Base-by-base conservation (phyloP, 2,113 vertebrate species). In the Ornithorhynchus anatinus region DNA sequence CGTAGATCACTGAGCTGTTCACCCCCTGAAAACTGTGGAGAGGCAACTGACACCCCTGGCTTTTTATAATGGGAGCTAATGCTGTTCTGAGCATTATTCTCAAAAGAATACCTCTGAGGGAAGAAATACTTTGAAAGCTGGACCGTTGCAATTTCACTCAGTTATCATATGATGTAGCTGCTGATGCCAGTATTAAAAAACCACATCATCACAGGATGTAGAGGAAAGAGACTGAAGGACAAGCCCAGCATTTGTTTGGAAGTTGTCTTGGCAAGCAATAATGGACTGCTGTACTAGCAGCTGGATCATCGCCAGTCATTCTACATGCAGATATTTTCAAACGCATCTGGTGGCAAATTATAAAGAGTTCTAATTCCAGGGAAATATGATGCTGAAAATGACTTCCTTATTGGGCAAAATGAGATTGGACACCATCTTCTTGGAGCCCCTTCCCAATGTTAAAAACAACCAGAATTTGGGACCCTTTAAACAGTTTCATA, bases 191-290 rank as follows among this genome's bases (percentile, higher is more conserved):
- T 77, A 75, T 80, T 60, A 74, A 72, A 69, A 79, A 82, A 57
- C 12, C 36, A 73, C 53, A 77, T 77, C 87, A 85, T 86, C 72
- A 85, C 85, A 74, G 66, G 69, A 81, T 86, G 89, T 67, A 43
- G 51, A 60, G 36, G 38, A 77, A 63, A 53, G 81, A 72, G 57
- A 12, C 72, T 76, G 67, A 47, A 1, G 0, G 63, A 57, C 38
- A 27, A 33, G 69, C 66, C 39, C 67, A n/a, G n/a, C n/a, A n/a
- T 32, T 22, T 66, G 5, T 45, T 33, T 75, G 77, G 51, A 76
- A 89, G 43, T 38, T 70, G 5, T 25, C 82, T 33, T 69, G 69
- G 69, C 77, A 52, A 15, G 38, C 22, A 74, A 69, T 65, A 59
- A 68, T 76, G 69, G 70, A 65, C 66, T 73, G 53, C 56, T 47